These are phyloP conservation scores for Megaceryle torquata DNA, from an alignment of 2,113 vertebrate genomes.

Conservation along the genomic window DNA sequence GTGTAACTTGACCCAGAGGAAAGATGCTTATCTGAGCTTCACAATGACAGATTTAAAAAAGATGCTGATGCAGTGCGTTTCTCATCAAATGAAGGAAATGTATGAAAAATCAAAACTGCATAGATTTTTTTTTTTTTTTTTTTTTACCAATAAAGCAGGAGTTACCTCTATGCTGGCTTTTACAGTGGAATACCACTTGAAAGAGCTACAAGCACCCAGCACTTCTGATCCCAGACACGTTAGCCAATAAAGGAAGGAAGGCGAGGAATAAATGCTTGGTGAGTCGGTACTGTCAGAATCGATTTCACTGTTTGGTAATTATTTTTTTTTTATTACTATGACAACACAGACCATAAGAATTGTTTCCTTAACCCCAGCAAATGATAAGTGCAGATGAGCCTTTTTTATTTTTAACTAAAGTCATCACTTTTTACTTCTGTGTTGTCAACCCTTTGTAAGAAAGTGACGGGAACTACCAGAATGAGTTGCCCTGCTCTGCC, in stretches of 20 bases:
- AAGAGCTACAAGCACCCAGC: neutral
- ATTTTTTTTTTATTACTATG: constrained; percentile 64
- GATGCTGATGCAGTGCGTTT: neutral
- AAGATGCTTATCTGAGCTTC: constrained; percentile 61
- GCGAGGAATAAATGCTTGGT: neutral
- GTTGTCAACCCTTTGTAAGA: neutral
- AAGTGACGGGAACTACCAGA: neutral
- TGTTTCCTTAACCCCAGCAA: constrained; percentile 11
- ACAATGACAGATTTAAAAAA: constrained; percentile 47
- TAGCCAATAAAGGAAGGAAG: neutral
- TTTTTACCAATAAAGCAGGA: neutral
- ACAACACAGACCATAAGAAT: constrained; percentile 33
- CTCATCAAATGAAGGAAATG: neutral
- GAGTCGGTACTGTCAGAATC: constrained; percentile 21
- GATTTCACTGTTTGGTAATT: constrained; percentile 28
- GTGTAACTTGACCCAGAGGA: constrained; percentile 66
- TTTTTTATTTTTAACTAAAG: neutral
- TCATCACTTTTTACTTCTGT: neutral
- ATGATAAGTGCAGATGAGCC: constrained; percentile 11
- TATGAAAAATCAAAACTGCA: neutral
- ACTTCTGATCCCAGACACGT: neutral
- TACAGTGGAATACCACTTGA: neutral
- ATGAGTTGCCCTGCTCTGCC: neutral
- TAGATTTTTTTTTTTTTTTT: neutral
- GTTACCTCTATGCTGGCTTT: neutral